phyloP scores from a whole-genome alignment of 2,888 invertebrate species.

The Coelinius sp. region DNA sequence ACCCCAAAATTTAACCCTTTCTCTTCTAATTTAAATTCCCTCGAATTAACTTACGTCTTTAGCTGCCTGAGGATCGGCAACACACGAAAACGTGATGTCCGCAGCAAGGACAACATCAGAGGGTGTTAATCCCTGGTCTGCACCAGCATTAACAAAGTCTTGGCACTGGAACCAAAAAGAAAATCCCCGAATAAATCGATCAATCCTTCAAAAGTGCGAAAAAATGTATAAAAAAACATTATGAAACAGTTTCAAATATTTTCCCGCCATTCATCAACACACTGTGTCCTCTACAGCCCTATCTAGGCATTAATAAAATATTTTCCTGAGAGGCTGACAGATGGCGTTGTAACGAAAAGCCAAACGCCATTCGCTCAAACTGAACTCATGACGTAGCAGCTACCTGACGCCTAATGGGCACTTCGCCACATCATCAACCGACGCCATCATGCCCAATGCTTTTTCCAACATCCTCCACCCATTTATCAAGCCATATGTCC shows the following conservation, averaged over 20 bases:
- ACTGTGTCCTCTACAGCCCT: constrained; percentile 47
- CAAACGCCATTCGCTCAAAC: constrained; percentile 51
- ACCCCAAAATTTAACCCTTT: no score
- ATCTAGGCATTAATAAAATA: neutral
- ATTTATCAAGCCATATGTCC: neutral
- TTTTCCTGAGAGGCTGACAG: constrained; percentile 30
- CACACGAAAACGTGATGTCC: constrained; percentile 96
- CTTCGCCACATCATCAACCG: constrained; percentile 66
- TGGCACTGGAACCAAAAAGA: constrained; percentile 76
- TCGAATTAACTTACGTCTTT: constrained; percentile 93
- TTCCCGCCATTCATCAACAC: constrained; percentile 27
- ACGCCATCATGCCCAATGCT: constrained; percentile 60
- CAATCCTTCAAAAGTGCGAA: neutral
- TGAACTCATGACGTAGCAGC: constrained; percentile 49
- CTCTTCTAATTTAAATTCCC: neutral
- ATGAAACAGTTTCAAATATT: neutral
- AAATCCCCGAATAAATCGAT: neutral
- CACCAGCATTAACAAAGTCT: constrained; percentile 89
- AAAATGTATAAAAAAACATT: neutral
- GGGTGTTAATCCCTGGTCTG: constrained; percentile 88
- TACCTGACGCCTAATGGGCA: constrained; percentile 37
- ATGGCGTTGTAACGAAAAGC: constrained; percentile 51
- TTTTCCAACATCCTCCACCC: neutral
- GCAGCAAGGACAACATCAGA: constrained; percentile 92
- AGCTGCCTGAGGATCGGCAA: constrained; percentile 93